Base-by-base conservation (phyloP, 2,797 vertebrate genomes). In the Falco rusticolus region DNA sequence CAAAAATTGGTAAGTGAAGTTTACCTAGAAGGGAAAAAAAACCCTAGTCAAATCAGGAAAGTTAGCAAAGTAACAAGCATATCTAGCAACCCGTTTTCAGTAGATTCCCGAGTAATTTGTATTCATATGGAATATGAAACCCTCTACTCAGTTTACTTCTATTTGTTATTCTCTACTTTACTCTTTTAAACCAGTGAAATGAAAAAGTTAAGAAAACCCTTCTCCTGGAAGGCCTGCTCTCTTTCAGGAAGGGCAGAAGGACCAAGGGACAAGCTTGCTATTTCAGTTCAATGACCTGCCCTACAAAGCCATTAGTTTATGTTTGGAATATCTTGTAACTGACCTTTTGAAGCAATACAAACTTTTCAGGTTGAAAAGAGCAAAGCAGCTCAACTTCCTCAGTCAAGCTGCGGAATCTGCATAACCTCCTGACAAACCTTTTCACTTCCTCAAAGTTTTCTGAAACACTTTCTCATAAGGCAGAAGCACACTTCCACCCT, bases 1-100 rank as follows among this genome's bases (percentile, higher is more conserved):
- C 96, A 99, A 98, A 97, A 99, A 99, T 89, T 99, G 99, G 97
- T 99, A 99, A 34, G 99, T 99, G 96, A 99, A 99, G 97, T 99
- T 99, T 64, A 99, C 99, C 99, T 99, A 94, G 56, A 22, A 71
- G 50, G 10, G 24, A 48, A 25, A n/a, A 43, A 28, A 1, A 21
- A 1, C 4, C 41, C 15, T 45, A 94, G 63, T 85, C 16, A 95
- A 79, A 92, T 65, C 56, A 48, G 88, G 60, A 25, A 65, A 90
- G 61, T 50, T 34, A 65, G 39, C 61, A 48, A 66, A 91, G 20
- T 41, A 66, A 39, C 29, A 81, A 72, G 66, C 4, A 3, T 16
- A 59, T 33, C 34, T 48, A 74, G 51, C 29, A 80, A n/a, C 7
- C 13, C 7, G 5, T n/a, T 63, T 34, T 24, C 20, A 50, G 31